Conservation (phyloP, 2,113 vertebrate species). For the Panthera leo region DNA sequence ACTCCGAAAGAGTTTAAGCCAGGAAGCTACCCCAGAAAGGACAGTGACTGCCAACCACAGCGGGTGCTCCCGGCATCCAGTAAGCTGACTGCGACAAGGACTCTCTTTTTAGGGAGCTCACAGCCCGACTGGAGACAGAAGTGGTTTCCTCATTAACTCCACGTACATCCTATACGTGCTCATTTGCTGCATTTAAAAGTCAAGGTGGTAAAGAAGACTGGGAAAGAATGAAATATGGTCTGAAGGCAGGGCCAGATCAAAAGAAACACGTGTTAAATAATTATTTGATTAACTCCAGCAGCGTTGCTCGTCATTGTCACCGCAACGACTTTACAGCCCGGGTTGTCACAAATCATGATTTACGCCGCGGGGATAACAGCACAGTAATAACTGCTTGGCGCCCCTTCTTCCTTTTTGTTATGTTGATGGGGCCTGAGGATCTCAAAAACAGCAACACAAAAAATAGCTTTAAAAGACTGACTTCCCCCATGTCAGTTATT, state of each 20-base stretch:
- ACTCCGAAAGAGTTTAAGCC: not conserved
- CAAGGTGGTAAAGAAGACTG: not conserved
- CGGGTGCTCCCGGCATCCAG: too few species aligned
- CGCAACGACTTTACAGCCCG: not conserved
- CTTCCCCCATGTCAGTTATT: not conserved
- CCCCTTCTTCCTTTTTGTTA: constrained; percentile 41
- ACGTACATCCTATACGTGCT: not conserved
- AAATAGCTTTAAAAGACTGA: not conserved
- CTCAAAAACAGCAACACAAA: not conserved
- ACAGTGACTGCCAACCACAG: not conserved
- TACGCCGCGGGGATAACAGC: not conserved
- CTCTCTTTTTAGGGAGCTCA: not conserved
- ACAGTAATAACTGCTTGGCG: not conserved
- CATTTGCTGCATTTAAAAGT: not conserved
- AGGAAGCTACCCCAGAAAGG: not conserved
- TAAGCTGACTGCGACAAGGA: not conserved
- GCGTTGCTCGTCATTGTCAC: constrained; percentile 33
- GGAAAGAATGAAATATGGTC: constrained; percentile 52
- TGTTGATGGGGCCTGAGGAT: not conserved
- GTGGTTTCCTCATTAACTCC: not conserved
- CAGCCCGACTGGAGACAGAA: not conserved
- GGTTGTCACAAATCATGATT: constrained; percentile 54
- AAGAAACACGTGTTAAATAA: constrained; percentile 64
- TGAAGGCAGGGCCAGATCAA: constrained; percentile 41
- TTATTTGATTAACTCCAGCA: constrained; percentile 70